Conservation (phyloP, 2,113 vertebrate genomes). For the Empidonax alnorum region DNA sequence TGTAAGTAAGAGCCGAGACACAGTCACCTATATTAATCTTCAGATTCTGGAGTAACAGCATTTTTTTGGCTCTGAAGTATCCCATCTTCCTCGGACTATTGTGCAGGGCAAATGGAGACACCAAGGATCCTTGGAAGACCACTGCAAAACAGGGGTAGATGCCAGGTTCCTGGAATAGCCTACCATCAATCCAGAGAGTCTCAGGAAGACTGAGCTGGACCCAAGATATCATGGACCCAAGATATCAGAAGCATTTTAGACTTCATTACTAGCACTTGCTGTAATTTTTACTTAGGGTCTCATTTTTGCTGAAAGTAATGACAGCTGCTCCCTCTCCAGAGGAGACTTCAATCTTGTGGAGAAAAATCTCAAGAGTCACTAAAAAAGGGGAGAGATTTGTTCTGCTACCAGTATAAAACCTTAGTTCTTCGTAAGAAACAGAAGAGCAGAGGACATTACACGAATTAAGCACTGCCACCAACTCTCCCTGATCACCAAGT, state of each 20-base stretch:
- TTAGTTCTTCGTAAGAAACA: not conserved
- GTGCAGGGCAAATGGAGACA: not conserved
- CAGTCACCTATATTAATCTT: not conserved
- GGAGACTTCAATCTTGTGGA: not conserved
- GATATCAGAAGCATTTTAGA: not conserved
- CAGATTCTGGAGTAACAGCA: not conserved
- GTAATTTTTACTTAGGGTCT: constrained; percentile 12
- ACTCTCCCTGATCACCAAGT: not conserved
- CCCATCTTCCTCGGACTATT: not conserved
- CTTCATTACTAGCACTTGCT: constrained; percentile 9
- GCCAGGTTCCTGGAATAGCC: not conserved
- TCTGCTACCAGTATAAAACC: not conserved
- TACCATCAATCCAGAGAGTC: not conserved
- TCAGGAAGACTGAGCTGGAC: not conserved
- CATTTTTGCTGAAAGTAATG: not conserved
- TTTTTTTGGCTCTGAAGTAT: not conserved
- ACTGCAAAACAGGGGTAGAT: not conserved
- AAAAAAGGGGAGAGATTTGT: not conserved
- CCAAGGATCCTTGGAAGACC: not conserved
- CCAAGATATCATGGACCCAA: not conserved
- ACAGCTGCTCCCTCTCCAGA: constrained; percentile 19
- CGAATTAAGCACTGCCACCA: not conserved
- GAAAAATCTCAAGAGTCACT: not conserved
- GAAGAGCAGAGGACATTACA: not conserved
- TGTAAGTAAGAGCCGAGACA: not conserved